Evolutionary conservation across 2,113 vertebrate species (phyloP), one percentile per base, ranked within the genome.

Genomic region (Ahaetulla prasina): DNA sequence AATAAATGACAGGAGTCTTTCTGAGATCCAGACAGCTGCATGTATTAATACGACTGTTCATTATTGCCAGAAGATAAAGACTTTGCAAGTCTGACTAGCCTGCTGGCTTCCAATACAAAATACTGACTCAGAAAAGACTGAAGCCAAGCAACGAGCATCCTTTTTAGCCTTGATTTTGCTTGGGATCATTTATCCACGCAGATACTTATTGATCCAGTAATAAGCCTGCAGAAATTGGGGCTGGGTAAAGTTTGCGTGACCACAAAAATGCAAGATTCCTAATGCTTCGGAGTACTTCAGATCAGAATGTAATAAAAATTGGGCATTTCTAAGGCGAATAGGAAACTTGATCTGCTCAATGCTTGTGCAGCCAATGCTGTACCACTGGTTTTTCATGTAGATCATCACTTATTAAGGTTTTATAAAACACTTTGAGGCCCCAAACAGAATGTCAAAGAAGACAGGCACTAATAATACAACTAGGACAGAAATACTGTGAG

Each of bases 71-170:
- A 68, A 39, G 47, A 87, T 43, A 47, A 30, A 60, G 49, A 90
- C 4, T 87, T 39, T 55, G 49, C 47, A 54, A 54, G 39, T 63
- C 90, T 89, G 43, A 91, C 52, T 74, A 85, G 68, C 6, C 18
- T 45, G 22, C 47, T 63, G 35, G 25, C 52, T 85, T 45, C n/a
- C 25, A 57, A 43, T 11, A 8, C 39, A 49, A 53, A 0, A 55
- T 39, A 22, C 25, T 27, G 87, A 0, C 25, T 27, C 0, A 2
- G 22, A 27, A 0, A 0, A 14, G 49, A 85, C 12, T 1, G 1
- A 49, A 52, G n/a, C 74, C 25, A 0, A 74, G 0, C 0, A 0
- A 47, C 55, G 87, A 89, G 30, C 27, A 16, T 9, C 55, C 35
- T 10, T 60, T 86, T 74, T n/a, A 87, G 92, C 45, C 87, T 50